Evolutionary conservation across 37 sponge, comb jelly and placozoan species (phyloP), one percentile per base, ranked within the genome.

Genomic region (Cladorhizidae sp.): DNA sequence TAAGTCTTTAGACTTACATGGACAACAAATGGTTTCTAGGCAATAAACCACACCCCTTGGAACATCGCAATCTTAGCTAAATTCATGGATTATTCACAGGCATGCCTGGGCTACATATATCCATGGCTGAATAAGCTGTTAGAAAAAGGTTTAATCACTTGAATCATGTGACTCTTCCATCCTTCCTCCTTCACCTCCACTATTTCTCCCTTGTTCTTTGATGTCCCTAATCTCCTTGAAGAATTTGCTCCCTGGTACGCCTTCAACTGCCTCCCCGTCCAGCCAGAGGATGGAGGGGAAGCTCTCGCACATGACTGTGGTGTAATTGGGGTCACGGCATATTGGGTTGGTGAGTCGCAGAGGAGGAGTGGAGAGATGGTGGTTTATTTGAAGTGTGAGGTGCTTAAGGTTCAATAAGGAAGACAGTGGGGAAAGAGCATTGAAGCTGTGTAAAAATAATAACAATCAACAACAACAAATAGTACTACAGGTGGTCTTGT

Each of bases 211-310:
- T 43, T 3, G 56, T 40, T 61, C 63, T 6, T 61, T 40, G 32
- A 40, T 38, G 43, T 57, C 39, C 20, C 69, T 49, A 33, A 32
- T 17, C 80, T 51, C 43, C 25, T 22, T 41, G 40, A 32, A 64
- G 17, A 63, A 63, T 28, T 64, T 33, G 3, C 23, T 35, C 65
- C 78, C 78, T 43, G 26, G 26, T 0, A 20, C 67, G 28, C 40
- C 72, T 25, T 70, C 81, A 39, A 38, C 59, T 2, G 31, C 67
- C 61, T 81, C 81, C 23, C 72, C 72, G 40, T 81, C 81, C 72
- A 81, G n/a, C 81, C 81, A 81, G 9, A 31, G 40, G 21, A 81
- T 57, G 8, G 36, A 14, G 0, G 81, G 81, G 38, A 81, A 59
- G 45, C 26, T 70, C 22, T 61, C 57, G 5, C 20, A 18, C 80